A percentile compares a stretch with the other conserved stretches of the same genome.
Evolutionary conservation across 2,888 invertebrate species (phyloP).

Genomic region (Sipha maydis): DNA sequence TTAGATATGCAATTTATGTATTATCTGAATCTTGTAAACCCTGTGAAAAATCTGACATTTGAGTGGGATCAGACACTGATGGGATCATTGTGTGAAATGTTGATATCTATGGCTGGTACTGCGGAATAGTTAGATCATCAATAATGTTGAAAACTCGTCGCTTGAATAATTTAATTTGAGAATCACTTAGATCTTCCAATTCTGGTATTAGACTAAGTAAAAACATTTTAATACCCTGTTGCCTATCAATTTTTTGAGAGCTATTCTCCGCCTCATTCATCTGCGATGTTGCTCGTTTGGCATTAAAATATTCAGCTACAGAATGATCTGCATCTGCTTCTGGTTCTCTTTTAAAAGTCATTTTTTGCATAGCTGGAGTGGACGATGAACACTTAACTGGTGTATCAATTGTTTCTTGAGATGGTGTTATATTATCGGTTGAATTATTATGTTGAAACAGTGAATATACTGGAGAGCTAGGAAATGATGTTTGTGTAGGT

Average conservation of each 20-base stretch:
- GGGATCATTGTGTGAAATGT: background rate
- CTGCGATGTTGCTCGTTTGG: too few species aligned
- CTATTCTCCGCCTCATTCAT: too few species aligned
- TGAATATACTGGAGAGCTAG: background rate
- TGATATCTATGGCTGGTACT: constrained; percentile 20
- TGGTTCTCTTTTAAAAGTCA: constrained; percentile 57
- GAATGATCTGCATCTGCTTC: constrained; percentile 63
- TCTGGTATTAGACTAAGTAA: constrained; percentile 64
- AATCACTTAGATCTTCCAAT: constrained; percentile 64
- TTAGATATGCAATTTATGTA: too few species aligned
- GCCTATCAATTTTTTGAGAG: too few species aligned
- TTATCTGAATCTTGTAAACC: too few species aligned
- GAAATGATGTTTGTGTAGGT: constrained; percentile 9
- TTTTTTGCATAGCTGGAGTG: constrained; percentile 50
- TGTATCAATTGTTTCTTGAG: constrained; percentile 17
- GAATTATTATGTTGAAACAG: constrained; percentile 7
- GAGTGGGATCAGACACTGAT: too few species aligned
- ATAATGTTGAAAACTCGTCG: constrained; percentile 36
- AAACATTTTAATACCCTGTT: too few species aligned
- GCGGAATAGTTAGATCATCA: constrained; percentile 26
- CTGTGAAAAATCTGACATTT: too few species aligned
- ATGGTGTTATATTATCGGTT: background rate
- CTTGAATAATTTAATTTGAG: constrained; percentile 64
- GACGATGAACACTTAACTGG: constrained; percentile 16
- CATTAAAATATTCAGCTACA: too few species aligned